These are phyloP conservation scores for Lophochroa leadbeateri DNA, from an alignment of 2,113 vertebrate genomes.

Conservation along the genomic window DNA sequence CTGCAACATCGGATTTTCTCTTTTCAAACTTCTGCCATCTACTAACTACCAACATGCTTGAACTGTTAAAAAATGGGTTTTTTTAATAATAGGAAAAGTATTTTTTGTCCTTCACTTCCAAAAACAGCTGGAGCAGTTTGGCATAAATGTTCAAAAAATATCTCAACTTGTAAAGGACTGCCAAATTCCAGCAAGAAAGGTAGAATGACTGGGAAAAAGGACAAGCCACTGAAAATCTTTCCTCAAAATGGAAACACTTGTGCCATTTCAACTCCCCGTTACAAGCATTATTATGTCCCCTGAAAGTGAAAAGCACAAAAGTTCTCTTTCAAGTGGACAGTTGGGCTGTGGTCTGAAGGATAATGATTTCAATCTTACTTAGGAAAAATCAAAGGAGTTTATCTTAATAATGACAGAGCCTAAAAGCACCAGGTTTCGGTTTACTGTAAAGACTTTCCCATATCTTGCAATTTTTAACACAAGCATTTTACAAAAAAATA, in stretches of 20 bases:
- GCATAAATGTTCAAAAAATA: not conserved
- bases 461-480: not conserved
- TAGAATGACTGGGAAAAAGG: not conserved
- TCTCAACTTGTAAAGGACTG: not conserved
- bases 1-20: not conserved
- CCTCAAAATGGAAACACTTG: slow-evolving; percentile 55
- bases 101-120: slow-evolving; percentile 14
- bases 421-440: not conserved
- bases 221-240: slow-evolving; percentile 29
- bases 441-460: not conserved
- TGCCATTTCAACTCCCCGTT: not conserved
- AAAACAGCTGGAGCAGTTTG: not conserved
- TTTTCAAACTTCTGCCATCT: not conserved
- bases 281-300: not conserved
- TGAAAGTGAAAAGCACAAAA: slow-evolving; percentile 16
- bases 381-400: not conserved
- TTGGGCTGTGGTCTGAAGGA: not conserved
- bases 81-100: not conserved
- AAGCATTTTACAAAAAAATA: not conserved
- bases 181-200: slow-evolving; percentile 36
- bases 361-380: not conserved
- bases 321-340: not conserved
- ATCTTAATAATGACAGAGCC: not conserved
- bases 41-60: not conserved
- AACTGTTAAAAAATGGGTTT: not conserved